These are phyloP conservation scores for Dioctria rufipes DNA, from an alignment of 2,888 invertebrate genomes.

Conservation along the genomic window DNA sequence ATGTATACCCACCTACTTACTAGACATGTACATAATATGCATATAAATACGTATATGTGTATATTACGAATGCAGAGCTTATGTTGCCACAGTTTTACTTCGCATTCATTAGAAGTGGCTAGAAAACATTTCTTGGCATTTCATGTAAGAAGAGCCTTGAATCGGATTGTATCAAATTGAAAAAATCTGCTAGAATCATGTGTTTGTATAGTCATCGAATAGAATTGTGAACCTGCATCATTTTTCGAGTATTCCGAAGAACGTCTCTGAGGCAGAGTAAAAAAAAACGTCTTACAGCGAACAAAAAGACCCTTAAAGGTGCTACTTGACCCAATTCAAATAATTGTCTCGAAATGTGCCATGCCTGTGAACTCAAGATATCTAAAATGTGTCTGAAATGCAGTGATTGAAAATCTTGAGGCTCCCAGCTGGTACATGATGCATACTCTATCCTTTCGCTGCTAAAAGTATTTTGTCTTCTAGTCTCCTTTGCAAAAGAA, in stretches of 20 bases:
- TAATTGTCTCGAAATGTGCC: slow-evolving; percentile 57
- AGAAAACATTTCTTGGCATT: slow-evolving; percentile 9
- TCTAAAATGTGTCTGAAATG: slow-evolving; percentile 42
- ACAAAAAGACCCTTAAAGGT: slow-evolving; percentile 51
- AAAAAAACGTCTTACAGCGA: neutral
- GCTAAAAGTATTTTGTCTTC: too few relatives aligned
- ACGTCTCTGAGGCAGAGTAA: slow-evolving; percentile 39
- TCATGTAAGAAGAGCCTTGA: slow-evolving; percentile 9
- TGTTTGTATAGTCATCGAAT: slow-evolving; percentile 42
- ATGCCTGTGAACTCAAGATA: slow-evolving; percentile 46
- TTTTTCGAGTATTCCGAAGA: slow-evolving; percentile 52
- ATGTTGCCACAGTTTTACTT: neutral
- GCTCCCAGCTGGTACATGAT: slow-evolving; percentile 5
- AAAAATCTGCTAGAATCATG: slow-evolving; percentile 47
- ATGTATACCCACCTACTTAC: too few relatives aligned
- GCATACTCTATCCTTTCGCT: too few relatives aligned
- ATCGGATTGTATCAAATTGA: slow-evolving; percentile 39
- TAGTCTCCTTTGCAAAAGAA: neutral
- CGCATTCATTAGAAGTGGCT: neutral
- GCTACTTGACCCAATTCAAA: slow-evolving; percentile 59
- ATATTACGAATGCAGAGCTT: too few relatives aligned
- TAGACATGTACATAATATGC: too few relatives aligned
- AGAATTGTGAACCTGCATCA: slow-evolving; percentile 43
- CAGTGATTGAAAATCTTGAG: slow-evolving; percentile 36
- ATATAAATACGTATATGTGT: too few relatives aligned